phyloP scores from a whole-genome alignment of 92 coral and sea anemone species.

The Scolanthus callimorphus region DNA sequence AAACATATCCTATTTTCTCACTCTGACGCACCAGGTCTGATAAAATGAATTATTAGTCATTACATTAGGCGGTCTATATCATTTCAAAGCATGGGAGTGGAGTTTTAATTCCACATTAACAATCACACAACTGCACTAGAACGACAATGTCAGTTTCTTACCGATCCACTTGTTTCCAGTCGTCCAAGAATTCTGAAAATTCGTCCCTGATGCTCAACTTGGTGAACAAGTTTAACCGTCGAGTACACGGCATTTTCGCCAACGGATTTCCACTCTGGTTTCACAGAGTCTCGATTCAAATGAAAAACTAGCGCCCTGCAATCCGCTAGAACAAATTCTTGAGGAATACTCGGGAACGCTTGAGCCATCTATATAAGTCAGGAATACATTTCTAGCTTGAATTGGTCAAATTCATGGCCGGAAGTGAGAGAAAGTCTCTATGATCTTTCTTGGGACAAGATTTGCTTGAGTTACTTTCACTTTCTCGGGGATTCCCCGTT shows the following conservation, averaged over 20 bases:
- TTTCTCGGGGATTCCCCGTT: slow-evolving; percentile 37
- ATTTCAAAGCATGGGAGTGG: too few relatives aligned
- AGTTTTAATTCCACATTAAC: too few relatives aligned
- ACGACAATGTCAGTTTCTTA: slow-evolving; percentile 20
- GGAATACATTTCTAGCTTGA: too few relatives aligned
- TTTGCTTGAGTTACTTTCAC: slow-evolving; percentile 4
- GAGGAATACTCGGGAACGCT: too few relatives aligned
- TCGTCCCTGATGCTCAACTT: slow-evolving; percentile 3
- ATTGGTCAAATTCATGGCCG: not conserved
- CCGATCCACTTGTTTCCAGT: slow-evolving; percentile 51
- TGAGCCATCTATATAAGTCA: too few relatives aligned
- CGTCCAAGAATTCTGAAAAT: slow-evolving; percentile 40
- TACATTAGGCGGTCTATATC: too few relatives aligned
- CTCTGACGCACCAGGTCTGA: too few relatives aligned
- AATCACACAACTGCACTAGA: too few relatives aligned
- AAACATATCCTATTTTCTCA: too few relatives aligned
- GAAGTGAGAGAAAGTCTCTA: not conserved
- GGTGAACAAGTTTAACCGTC: slow-evolving; percentile 27
- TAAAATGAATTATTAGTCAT: too few relatives aligned
- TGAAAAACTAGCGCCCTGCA: slow-evolving; percentile 8
- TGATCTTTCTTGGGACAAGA: too few relatives aligned
- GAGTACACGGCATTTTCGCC: slow-evolving; percentile 31
- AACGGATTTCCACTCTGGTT: slow-evolving; percentile 35
- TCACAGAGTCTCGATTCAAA: slow-evolving; percentile 3
- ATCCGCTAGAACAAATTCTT: too few relatives aligned